phyloP scores from a whole-genome alignment of 2,797 vertebrate species.

The Scomberomorus guttatus region DNA sequence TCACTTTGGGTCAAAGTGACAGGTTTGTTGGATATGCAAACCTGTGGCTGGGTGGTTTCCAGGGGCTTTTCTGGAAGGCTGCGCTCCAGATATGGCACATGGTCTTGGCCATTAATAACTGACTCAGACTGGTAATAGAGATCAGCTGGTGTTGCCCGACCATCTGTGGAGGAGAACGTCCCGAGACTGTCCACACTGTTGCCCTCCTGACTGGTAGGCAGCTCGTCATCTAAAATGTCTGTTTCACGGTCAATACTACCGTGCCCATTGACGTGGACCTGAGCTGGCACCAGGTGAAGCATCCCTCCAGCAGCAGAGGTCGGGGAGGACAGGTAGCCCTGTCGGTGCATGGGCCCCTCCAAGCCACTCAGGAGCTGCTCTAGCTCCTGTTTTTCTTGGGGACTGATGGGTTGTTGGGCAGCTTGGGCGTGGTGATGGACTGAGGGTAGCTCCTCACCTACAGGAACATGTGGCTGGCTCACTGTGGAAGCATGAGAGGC shows the following conservation, averaged over 20 bases:
- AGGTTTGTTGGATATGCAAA: constrained; percentile 49
- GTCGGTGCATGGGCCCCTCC: constrained; percentile 88
- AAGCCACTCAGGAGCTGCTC: constrained; percentile 96
- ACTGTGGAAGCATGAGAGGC: constrained; percentile 66
- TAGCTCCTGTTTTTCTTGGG: constrained; percentile 92
- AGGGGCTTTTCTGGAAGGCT: constrained; percentile 70
- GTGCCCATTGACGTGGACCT: constrained; percentile 95
- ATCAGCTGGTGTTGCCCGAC: constrained; percentile 86
- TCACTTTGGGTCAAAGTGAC: constrained; percentile 57
- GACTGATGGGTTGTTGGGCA: constrained; percentile 83
- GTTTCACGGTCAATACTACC: constrained; percentile 92
- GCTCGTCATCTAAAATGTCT: constrained; percentile 96
- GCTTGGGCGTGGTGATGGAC: constrained; percentile 40
- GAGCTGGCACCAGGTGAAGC: constrained; percentile 93
- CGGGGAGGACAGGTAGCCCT: constrained; percentile 77
- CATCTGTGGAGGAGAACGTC: constrained; percentile 94
- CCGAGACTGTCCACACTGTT: constrained; percentile 95
- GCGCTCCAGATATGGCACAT: constrained; percentile 81
- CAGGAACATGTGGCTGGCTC: constrained; percentile 73
- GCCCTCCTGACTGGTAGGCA: constrained; percentile 93
- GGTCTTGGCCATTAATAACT: constrained; percentile 81
- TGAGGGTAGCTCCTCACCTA: constrained; percentile 45
- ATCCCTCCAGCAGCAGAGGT: constrained; percentile 76
- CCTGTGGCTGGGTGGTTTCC: constrained; percentile 58
- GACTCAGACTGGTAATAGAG: constrained; percentile 85